These are phyloP conservation scores for Drosophila melanica DNA, from an alignment of 1,140 invertebrate species.

Conservation along the genomic window DNA sequence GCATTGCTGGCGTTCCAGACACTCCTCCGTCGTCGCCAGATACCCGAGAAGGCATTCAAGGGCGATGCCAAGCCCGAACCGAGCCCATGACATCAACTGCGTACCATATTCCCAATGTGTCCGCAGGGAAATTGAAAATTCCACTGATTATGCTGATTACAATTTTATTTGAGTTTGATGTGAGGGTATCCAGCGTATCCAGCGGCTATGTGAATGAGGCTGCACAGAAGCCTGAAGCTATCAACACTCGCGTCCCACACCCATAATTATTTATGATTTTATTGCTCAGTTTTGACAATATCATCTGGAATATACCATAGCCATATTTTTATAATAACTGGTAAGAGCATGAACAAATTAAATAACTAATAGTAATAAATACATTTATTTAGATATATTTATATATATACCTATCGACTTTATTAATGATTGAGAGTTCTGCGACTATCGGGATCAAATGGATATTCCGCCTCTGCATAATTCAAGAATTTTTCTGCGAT, in stretches of 20 bases:
- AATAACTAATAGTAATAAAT: slow-evolving; percentile 1
- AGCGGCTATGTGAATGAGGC: background rate
- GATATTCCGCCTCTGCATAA: too few species aligned
- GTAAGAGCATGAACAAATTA: background rate
- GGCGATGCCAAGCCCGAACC: background rate
- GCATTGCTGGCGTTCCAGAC: slow-evolving; percentile 29
- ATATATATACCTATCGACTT: background rate
- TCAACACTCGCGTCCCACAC: too few species aligned
- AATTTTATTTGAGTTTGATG: slow-evolving; percentile 42
- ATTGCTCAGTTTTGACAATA: background rate
- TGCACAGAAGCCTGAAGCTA: background rate
- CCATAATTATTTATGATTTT: background rate
- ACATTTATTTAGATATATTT: background rate
- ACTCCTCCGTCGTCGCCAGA: slow-evolving; percentile 3
- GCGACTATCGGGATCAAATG: too few species aligned
- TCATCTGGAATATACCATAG: background rate
- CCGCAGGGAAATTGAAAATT: slow-evolving; percentile 54
- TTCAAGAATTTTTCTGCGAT: too few species aligned
- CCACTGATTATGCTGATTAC: slow-evolving; percentile 56
- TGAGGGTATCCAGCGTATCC: slow-evolving; percentile 19
- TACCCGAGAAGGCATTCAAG: slow-evolving; percentile 23
- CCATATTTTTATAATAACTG: background rate
- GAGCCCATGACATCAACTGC: slow-evolving; percentile 11
- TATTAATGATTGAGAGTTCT: too few species aligned
- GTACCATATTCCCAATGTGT: slow-evolving; percentile 36